Evolutionary conservation across 2,797 vertebrate genomes (phyloP), one percentile per base, ranked within the genome.

Genomic region (Acrossocheilus fasciatus): DNA sequence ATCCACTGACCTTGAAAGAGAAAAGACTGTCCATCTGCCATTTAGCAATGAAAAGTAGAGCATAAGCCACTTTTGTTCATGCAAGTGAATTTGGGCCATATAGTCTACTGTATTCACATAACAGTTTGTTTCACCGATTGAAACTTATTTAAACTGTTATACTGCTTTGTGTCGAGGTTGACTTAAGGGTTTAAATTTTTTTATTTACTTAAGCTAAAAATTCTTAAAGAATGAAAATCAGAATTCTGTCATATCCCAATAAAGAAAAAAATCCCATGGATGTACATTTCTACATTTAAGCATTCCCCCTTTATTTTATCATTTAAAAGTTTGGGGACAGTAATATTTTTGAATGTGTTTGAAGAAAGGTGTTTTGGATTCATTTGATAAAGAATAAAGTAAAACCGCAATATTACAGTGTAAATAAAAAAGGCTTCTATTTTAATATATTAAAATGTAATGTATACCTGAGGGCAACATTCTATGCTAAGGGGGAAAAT

Each of bases 1-100:
- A 78, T 83, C 15, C 30, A 73, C 82, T 74, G 43, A 68, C 72
- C 62, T 77, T 81, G 77, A 77, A 73, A 54, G 59, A 74, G 30
- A 75, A 85, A 87, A 68, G 78, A 39, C 47, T 39, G 41, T 12
- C 39, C n/a, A 26, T 64, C 26, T 23, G 47, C 23, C 52, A 69
- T 70, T n/a, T 41, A 52, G 20, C 15, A 54, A 34, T 30, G n/a
- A 45, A 70, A 62, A 43, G 47, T 43, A 69, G 15, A 69, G 17
- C 54, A 75, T 68, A 68, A 68, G 34, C 8, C 66, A 36, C 30
- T 36, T 36, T 68, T 68, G 30, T 36, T 36, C 15, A 68, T 68
- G 17, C 66, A 68, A 68, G 7, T 36, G 7, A 36, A 36, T 34
- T 11, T 57, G 7, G 30, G 20, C 50, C 20, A 54, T 70, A 36